Base-by-base conservation (phyloP, 2,113 vertebrate species). In the Scophthalmus maximus region DNA sequence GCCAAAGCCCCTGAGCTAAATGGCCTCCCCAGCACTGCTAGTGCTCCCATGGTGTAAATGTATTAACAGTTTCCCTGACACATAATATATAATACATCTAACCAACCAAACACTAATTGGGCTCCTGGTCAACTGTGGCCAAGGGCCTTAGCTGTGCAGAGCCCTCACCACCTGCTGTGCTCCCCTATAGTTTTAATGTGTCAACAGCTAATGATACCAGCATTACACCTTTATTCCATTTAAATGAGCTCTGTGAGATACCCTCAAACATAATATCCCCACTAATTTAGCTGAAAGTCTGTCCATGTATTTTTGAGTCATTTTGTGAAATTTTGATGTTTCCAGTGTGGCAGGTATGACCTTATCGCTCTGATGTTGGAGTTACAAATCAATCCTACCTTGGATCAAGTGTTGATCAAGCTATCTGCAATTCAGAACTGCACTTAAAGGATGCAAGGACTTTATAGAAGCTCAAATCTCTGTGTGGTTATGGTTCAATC, bases 1-100 rank as follows among this genome's bases (percentile, higher is more conserved):
- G 75, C 84, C 91, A 87, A 83, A 74, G 67, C 62, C 77, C 69
- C 59, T 50, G 52, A 83, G 85, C 76, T 91, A 86, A 91, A 82
- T 80, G 70, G 81, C 88, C 82, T 86, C 38, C 63, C 68, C 58
- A 69, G 71, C 58, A 55, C 55, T 8, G 9, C 47, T 68, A 68
- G 55, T 68, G 68, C 68, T 89, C 83, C 79, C 73, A 60, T 51
- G 67, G 84, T 65, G 78, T 76, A 79, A 84, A 85, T 71, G 72
- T 74, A 90, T 88, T 85, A 87, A 79, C 79, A 83, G 58, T 68
- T 68, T 73, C 51, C 36, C 76, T 87, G 86, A 82, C 79, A 85
- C 20, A 20, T 82, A 68, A 36, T 70, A 65, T 73, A 76, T 76
- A 80, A 85, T 73, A 89, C 67, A 78, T 79, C 72, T 74, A 82